Conservation (phyloP, 1,140 invertebrate species). For the Vanessa atalanta region DNA sequence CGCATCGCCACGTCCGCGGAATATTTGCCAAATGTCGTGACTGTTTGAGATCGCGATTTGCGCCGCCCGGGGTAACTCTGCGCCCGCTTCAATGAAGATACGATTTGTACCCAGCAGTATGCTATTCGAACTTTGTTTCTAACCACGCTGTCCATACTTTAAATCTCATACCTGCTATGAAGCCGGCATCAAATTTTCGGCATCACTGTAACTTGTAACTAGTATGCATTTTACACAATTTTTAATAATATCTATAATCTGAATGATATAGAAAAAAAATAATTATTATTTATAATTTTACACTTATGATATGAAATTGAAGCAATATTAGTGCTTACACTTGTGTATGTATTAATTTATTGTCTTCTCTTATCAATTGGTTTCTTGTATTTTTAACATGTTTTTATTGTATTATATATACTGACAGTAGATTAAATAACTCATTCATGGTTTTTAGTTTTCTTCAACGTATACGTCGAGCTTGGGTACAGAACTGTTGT, state of each 20-base stretch:
- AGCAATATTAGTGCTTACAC: no score
- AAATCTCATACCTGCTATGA: constrained; percentile 5
- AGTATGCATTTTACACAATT: not conserved
- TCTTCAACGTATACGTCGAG: no score
- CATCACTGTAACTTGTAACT: not conserved
- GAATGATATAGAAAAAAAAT: no score
- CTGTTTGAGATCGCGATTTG: constrained; percentile 77
- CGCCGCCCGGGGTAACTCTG: constrained; percentile 67
- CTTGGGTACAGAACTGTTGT: no score
- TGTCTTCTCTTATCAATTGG: no score
- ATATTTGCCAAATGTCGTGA: constrained; percentile 80
- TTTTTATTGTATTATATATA: no score
- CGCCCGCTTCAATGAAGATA: constrained; percentile 69
- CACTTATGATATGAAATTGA: no score
- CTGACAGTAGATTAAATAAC: no score
- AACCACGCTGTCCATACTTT: constrained; percentile 14
- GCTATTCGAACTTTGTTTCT: constrained; percentile 51
- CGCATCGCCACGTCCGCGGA: constrained; percentile 66
- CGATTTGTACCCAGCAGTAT: constrained; percentile 68
- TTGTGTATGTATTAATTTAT: no score
- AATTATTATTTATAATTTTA: no score
- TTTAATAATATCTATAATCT: no score
- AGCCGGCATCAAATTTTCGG: not conserved
- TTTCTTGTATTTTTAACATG: not conserved
- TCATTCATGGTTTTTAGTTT: no score